Conservation (phyloP, 2,888 invertebrate species). For the Apeira syringaria region DNA sequence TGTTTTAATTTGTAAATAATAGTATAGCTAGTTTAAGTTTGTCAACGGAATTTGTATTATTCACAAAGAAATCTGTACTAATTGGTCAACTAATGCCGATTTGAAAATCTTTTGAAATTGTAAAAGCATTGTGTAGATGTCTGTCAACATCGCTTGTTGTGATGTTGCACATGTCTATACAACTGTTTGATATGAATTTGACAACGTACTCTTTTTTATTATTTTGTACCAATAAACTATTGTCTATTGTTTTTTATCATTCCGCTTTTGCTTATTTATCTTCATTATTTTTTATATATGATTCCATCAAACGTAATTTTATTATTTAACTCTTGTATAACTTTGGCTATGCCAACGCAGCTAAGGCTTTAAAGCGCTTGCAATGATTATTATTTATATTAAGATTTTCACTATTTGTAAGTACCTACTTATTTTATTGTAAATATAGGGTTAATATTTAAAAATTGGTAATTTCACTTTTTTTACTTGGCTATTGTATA, state of each 20-base stretch:
- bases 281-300: slow-evolving; percentile 8
- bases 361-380: slow-evolving; percentile 61
- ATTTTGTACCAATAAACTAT: neutral
- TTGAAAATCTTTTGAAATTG: slow-evolving; percentile 19
- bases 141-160: slow-evolving; percentile 72
- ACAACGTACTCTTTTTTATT: slow-evolving; percentile 20
- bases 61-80: neutral
- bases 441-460: slow-evolving; percentile 79
- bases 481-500: slow-evolving; percentile 49
- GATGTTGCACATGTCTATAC: slow-evolving; percentile 81
- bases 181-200: slow-evolving; percentile 48
- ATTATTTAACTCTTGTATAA: slow-evolving; percentile 26
- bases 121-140: slow-evolving; percentile 71
- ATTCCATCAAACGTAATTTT: too few species aligned
- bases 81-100: slow-evolving; percentile 7
- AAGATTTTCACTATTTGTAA: slow-evolving; percentile 62
- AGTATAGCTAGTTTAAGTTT: slow-evolving; percentile 38
- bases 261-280: slow-evolving; percentile 16
- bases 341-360: slow-evolving; percentile 49
- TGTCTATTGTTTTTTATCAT: slow-evolving; percentile 23
- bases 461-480: slow-evolving; percentile 71
- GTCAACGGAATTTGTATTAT: slow-evolving; percentile 13
- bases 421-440: slow-evolving; percentile 70
- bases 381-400: slow-evolving; percentile 65
- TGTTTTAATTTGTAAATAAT: slow-evolving; percentile 72